Evolutionary conservation across 2,888 invertebrate species (phyloP), one percentile per base, ranked within the genome.

Genomic region (Melinaea marsaeus): DNA sequence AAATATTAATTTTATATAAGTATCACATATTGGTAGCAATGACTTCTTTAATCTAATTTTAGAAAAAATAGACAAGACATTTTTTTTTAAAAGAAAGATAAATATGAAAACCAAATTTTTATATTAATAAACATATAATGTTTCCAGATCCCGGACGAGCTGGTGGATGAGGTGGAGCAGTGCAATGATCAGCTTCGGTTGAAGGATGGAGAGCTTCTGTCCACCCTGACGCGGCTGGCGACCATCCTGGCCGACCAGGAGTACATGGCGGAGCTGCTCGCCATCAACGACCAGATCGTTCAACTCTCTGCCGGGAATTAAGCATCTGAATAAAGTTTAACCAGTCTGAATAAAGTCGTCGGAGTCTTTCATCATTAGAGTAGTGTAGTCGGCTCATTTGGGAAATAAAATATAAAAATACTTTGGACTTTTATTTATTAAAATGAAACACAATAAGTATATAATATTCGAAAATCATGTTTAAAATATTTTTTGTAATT

Each of bases 161-260:
- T 93, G 7, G 86, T 92, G 9, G 92, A 93, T 67, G 93, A 93
- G 76, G 90, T 96, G 58, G 90, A 91, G 67, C 92, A 94, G 78
- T 94, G 96, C 77, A 94, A 95, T 74, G 93, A 94, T 60, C 96
- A 96, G 80, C 91, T 97, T 69, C 94, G 92, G 68, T 86, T 95
- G 74, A 89, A 92, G 33, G 92, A 93, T 69, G 92, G 93, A 1
- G 92, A 93, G 69, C 91, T 97, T 58, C 87, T 94, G 64, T 92
- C 92, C 66, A 91, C 94, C 68, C 86, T 97, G 63, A 92, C 92
- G 72, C 92, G 92, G 32, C 88, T 96, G 63, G 94, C 95, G 47
- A 92, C 92, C 74, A 92, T 96, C 75, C 92, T 96, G 81, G 90
- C 92, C 34, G 96, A 97, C 78, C 91, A 93, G 73, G 93, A 93